Base-by-base conservation (phyloP, 2,797 vertebrate genomes). In the Enteromius unitaeniatus region DNA sequence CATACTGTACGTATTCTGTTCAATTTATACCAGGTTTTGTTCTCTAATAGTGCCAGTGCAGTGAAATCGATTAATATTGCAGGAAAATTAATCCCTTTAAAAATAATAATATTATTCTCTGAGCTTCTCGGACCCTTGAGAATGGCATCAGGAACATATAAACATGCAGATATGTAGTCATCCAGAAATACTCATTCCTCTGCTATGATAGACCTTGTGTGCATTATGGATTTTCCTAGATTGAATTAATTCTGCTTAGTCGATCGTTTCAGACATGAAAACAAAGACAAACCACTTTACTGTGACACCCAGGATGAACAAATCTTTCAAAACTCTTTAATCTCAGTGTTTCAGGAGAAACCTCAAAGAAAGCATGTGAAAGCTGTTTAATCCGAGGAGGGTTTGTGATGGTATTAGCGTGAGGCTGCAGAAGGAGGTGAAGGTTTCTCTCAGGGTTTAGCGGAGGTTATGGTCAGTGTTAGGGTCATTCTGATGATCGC, bases 401-500 rank as follows among this genome's bases (percentile, higher is more conserved):
- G 9, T 51, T 31, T 73, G 45, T 5, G 15, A 28, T 23, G 14
- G 58, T 26, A 6, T 26, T 26, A 10, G 7, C 19, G 15, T 73
- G 78, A 7, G 78, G 49, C 28, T 21, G 64, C 23, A 23, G 4
- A 26, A 13, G 3, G n/a, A 23, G 65, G n/a, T 53, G 65, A 70
- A 80, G 78, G 78, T 42, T 80, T 58, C n/a, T 42, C 45, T 80
- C 78, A 70, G 65, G 78, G 64, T 79, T 80, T 55, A 68, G 40
- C 8, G 3, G 45, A 79, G 65, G 49, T 58, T 7, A 70, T 21
- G 65, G 78, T 80, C 78, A 70, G 51, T 28, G 65, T 68, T 68
- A 37, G 31, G 21, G 34, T 68, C 21, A 10, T n/a, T 74, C 47
- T 51, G 49, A 19, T 37, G 5, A 31, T 11, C 26, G 51, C 70